Base-by-base conservation (phyloP, 2,888 invertebrate species). In the Cantharis rufa region DNA sequence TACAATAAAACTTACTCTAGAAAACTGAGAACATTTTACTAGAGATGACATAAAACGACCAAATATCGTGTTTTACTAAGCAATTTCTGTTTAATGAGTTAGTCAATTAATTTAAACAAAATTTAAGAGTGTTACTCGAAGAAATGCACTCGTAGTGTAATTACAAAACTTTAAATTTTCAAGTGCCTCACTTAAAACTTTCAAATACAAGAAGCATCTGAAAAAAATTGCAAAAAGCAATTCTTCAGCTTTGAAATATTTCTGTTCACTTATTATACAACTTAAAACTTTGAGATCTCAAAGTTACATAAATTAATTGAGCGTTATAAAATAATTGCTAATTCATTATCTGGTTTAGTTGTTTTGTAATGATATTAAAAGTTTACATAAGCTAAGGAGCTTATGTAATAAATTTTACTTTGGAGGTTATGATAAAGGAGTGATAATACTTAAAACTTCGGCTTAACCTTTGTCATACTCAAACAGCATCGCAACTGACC, bases 21-120 rank as follows among this genome's bases (percentile, higher is more conserved):
- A 66, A 66, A 66, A 24, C 64, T 66, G 64, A 66, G 64, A 66
- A 66, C 64, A 66, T 21, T 66, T 66, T 13, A 66, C 24, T 66
- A 21, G n/a, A 66, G 64, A 66, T 48, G 48, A 48, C n/a, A 48
- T 66, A 66, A 24, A 66, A 21, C 64, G 10, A 48, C 48, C 48
- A 66, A 66, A 66, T 66, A 21, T 66, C 64, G 18, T 66, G 64
- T 66, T 66, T 66, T 66, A 66, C 64, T 66, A 66, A 21, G 64
- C 64, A 66, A 66, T 66, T 66, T 13, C 24, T 21, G 24, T 66
- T 66, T 66, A 66, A 66, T 66, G 64, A 66, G 64, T 21, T 66
- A 24, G 64, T 66, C 64, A 24, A 66, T 66, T 66, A 66, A 18
- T 66, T 66, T 18, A n/a, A 24, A 66, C n/a, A 66, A 64, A 66